Conservation (phyloP, 1,140 invertebrate species). For the Trichomalopsis sarcophagae region DNA sequence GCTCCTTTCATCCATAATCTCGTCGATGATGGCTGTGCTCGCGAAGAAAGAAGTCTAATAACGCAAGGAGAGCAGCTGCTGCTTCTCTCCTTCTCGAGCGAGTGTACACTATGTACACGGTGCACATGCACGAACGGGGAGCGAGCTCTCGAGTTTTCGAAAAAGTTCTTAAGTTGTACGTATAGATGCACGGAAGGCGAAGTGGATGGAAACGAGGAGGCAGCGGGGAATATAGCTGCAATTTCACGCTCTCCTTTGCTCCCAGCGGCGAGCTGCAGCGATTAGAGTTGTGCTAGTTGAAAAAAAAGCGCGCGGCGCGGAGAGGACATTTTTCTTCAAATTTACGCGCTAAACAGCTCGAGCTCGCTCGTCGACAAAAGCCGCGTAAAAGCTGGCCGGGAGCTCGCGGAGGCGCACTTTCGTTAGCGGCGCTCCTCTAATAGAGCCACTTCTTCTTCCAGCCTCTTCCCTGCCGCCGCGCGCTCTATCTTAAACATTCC, state of each 20-base stretch:
- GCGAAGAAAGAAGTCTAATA: slow-evolving; percentile 46
- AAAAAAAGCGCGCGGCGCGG: background rate
- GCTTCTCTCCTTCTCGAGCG: background rate
- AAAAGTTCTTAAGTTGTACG: slow-evolving; percentile 16
- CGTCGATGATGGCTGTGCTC: slow-evolving; percentile 37
- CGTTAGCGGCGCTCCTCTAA: background rate
- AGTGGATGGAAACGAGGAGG: background rate
- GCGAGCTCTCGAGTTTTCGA: background rate
- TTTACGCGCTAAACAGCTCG: background rate
- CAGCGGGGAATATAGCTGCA: background rate
- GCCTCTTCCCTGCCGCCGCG: background rate
- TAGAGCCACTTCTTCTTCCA: slow-evolving; percentile 18
- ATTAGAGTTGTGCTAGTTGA: background rate
- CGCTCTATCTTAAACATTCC: slow-evolving; percentile 43
- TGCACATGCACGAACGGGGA: background rate
- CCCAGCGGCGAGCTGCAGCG: background rate
- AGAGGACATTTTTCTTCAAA: background rate
- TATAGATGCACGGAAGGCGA: background rate
- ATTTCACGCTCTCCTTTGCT: slow-evolving; percentile 3
- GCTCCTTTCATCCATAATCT: slow-evolving; percentile 42
- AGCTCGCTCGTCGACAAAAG: too few species aligned
- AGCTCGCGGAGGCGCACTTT: background rate
- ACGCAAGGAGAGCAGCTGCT: slow-evolving; percentile 10
- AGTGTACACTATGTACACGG: background rate
- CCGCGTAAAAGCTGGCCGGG: background rate